Evolutionary conservation across 2,797 vertebrate species (phyloP).

Genomic region (Halcyon badia): DNA sequence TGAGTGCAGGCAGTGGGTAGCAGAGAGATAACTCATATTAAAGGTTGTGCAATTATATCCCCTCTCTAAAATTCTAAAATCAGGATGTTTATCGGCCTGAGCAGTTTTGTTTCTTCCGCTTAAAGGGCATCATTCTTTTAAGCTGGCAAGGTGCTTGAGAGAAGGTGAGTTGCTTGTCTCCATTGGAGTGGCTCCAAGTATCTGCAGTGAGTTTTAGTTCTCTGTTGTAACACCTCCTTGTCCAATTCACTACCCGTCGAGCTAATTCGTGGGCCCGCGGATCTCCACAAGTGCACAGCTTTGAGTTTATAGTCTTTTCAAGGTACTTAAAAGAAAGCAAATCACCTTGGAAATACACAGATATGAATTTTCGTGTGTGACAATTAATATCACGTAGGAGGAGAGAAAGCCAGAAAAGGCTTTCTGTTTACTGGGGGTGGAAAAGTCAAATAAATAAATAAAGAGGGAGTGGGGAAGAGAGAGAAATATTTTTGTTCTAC

Average conservation of each 20-base stretch:
- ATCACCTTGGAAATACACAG: neutral
- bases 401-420: neutral
- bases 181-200: neutral
- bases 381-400: neutral
- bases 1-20: neutral
- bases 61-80: neutral
- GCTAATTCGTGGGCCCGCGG: neutral
- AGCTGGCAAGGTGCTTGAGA: neutral
- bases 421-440: neutral
- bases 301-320: neutral
- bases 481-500: neutral
- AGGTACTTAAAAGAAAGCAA: neutral
- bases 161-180: neutral
- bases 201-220: conserved; percentile 28
- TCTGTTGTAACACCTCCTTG: neutral
- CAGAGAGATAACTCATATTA: neutral
- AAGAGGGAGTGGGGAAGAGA: too few relatives aligned
- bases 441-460: too few relatives aligned
- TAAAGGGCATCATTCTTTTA: conserved; percentile 11
- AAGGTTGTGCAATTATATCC: neutral
- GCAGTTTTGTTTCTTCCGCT: conserved; percentile 7
- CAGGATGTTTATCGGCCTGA: conserved; percentile 37
- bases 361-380: neutral
- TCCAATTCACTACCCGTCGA: neutral
- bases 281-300: neutral